These are phyloP conservation scores for Eonycteris spelaea DNA, from an alignment of 2,113 vertebrate genomes.

Conservation along the genomic window DNA sequence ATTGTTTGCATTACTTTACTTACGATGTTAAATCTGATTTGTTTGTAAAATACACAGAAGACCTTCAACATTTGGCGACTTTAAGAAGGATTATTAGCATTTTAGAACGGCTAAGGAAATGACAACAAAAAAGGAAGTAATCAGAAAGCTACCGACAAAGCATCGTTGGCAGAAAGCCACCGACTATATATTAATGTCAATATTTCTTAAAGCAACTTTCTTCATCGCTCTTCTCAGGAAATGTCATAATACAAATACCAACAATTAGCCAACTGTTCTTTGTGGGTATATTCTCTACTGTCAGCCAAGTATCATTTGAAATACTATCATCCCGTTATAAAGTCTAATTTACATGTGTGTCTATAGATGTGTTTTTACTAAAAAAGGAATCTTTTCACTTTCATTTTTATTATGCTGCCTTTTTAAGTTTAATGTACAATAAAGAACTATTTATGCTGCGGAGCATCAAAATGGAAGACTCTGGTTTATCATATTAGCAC, in stretches of 20 bases:
- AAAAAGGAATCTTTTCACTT: not conserved
- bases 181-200: conserved; percentile 69
- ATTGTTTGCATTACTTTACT: conserved; percentile 59
- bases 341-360: not conserved
- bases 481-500: not conserved
- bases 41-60: conserved; percentile 70
- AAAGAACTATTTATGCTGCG: not conserved
- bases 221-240: conserved; percentile 60
- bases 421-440: not conserved
- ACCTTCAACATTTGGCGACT: conserved; percentile 51
- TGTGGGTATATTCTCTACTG: not conserved
- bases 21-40: conserved; percentile 60
- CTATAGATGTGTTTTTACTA: not conserved
- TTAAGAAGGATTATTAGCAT: conserved; percentile 68
- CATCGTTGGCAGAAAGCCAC: conserved; percentile 61
- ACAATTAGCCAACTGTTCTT: conserved; percentile 57
- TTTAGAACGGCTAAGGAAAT: conserved; percentile 59
- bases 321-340: not conserved
- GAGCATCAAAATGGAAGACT: not conserved
- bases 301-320: conserved; percentile 37
- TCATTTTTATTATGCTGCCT: not conserved
- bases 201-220: conserved; percentile 63
- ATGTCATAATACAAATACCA: conserved; percentile 56
- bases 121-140: conserved; percentile 37
- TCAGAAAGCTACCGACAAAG: conserved; percentile 66